These are phyloP conservation scores for Tetrapedia diversipes DNA, from an alignment of 2,888 invertebrate genomes.

Conservation along the genomic window DNA sequence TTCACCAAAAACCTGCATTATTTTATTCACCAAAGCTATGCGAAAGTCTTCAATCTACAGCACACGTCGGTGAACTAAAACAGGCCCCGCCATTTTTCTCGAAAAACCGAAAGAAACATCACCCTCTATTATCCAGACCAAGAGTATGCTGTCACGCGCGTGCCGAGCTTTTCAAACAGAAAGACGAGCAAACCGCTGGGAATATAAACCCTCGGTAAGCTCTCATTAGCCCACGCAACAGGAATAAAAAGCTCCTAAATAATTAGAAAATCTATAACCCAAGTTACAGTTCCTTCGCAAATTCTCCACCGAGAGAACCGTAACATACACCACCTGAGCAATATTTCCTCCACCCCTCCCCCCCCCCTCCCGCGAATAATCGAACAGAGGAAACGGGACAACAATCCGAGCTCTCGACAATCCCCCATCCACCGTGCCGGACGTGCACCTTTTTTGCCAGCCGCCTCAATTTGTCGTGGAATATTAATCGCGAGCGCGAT, in stretches of 20 bases:
- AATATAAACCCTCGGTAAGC: neutral
- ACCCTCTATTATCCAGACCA: too few species aligned
- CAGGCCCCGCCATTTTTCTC: too few species aligned
- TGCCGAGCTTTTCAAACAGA: too few species aligned
- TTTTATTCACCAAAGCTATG: too few species aligned
- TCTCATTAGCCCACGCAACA: neutral
- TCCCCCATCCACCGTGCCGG: conserved; percentile 37
- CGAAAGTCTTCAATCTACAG: too few species aligned
- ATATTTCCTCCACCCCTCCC: too few species aligned
- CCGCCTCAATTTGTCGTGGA: conserved; percentile 66
- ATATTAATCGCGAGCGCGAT: conserved; percentile 72
- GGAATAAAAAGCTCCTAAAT: neutral
- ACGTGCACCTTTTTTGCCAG: conserved; percentile 18
- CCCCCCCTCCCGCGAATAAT: conserved; percentile 4
- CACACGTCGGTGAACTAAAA: too few species aligned
- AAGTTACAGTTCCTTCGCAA: neutral
- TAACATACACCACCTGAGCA: too few species aligned
- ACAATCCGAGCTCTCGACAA: conserved; percentile 16
- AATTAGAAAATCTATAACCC: conserved; percentile 32
- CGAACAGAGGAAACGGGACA: conserved; percentile 14
- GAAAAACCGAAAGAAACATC: too few species aligned
- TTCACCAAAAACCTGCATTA: too few species aligned
- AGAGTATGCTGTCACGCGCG: too few species aligned
- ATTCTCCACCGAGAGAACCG: neutral
- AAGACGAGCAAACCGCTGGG: neutral